A percentile compares a stretch with the other conserved stretches of the same genome.
These are phyloP conservation scores for Bombyx mandarina DNA, from an alignment of 1,140 invertebrate genomes.

Conservation along the genomic window DNA sequence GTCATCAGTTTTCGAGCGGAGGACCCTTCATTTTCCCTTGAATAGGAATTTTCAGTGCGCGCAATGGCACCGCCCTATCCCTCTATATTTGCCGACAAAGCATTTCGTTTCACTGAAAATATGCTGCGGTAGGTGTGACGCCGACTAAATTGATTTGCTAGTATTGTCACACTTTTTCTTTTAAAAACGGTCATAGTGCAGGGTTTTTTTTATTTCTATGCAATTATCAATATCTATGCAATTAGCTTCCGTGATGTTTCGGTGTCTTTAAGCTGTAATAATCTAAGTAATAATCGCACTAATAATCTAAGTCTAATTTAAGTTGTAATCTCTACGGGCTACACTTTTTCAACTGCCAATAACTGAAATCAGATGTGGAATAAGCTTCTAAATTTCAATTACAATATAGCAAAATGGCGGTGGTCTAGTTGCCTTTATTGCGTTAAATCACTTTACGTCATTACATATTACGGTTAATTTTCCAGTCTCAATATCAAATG, in stretches of 20 bases:
- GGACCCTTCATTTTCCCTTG: conserved; percentile 30
- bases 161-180: not conserved
- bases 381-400: too few species aligned
- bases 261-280: not conserved
- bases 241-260: not conserved
- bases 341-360: too few species aligned
- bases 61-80: conserved; percentile 9
- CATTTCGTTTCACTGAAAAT: conserved; percentile 20
- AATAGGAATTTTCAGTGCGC: conserved; percentile 25
- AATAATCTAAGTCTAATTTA: too few species aligned
- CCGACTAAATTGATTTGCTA: conserved; percentile 9
- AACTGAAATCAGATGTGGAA: too few species aligned
- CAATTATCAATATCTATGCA: not conserved
- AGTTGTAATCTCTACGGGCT: too few species aligned
- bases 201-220: not conserved
- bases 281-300: too few species aligned
- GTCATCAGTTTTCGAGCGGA: conserved; percentile 47
- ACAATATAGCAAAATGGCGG: too few species aligned
- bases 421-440: too few species aligned
- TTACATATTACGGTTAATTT: too few species aligned
- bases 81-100: conserved; percentile 20
- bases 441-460: too few species aligned
- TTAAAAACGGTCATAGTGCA: not conserved
- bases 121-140: conserved; percentile 10
- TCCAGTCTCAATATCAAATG: too few species aligned